phyloP scores from a whole-genome alignment of 1,140 invertebrate genomes.

The Drosophila hydei region DNA sequence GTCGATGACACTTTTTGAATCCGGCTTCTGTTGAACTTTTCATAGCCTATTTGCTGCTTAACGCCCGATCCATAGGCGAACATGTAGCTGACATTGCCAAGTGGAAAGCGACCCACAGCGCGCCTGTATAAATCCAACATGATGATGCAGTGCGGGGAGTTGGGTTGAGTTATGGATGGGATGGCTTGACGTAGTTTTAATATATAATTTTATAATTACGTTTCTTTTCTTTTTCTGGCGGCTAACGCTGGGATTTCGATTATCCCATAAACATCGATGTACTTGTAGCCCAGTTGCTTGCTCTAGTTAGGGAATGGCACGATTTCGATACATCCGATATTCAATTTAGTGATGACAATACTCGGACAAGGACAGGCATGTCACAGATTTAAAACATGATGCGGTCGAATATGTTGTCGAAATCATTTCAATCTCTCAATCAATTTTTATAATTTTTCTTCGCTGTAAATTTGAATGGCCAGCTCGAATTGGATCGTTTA shows the following conservation, averaged over 20 bases:
- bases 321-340: constrained; percentile 4
- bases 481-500: constrained; percentile 31
- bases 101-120: constrained; percentile 67
- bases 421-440: constrained; percentile 34
- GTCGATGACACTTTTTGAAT: constrained; percentile 94
- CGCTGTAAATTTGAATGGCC: constrained; percentile 33
- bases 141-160: constrained; percentile 1
- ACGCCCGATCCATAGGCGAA: constrained; percentile 98
- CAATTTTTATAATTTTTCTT: constrained; percentile 29
- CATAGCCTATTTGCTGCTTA: constrained; percentile 89
- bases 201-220: constrained; percentile 41
- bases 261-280: background rate
- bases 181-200: constrained; percentile 11
- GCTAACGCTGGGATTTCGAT: background rate
- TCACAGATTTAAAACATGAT: constrained; percentile 23
- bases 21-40: constrained; percentile 59
- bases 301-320: background rate
- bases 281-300: background rate
- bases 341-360: background rate
- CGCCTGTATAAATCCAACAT: constrained; percentile 75
- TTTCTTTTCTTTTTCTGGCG: background rate
- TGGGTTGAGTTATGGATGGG: constrained; percentile 9
- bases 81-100: constrained; percentile 87
- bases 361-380: background rate
- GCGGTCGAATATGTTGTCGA: constrained; percentile 27